These are phyloP conservation scores for Nasonia longicornis DNA, from an alignment of 1,140 invertebrate species.

Conservation along the genomic window DNA sequence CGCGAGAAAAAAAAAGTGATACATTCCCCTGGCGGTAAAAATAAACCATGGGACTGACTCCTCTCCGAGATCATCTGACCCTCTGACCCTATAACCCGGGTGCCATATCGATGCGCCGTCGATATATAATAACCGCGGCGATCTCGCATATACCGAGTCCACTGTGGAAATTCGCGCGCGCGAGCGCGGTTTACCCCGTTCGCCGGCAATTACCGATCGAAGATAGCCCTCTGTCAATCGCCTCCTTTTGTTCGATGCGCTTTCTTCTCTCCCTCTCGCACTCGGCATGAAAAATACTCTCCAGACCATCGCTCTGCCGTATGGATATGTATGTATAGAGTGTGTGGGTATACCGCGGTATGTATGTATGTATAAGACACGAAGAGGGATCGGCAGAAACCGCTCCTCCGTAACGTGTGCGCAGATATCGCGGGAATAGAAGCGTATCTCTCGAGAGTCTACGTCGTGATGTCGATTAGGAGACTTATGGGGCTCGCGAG, in stretches of 20 bases:
- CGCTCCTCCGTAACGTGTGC: not conserved
- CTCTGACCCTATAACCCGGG: slow-evolving; percentile 12
- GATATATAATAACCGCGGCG: not conserved
- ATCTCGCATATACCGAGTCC: not conserved
- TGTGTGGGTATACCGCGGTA: not conserved
- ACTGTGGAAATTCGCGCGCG: not conserved
- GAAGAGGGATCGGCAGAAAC: not conserved
- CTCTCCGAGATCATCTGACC: not conserved
- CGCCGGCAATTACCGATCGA: slow-evolving; percentile 4
- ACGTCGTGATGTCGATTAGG: slow-evolving; percentile 20
- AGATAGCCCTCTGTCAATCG: not conserved
- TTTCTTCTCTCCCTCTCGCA: not conserved
- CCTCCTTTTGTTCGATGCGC: slow-evolving; percentile 8
- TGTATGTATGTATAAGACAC: not conserved
- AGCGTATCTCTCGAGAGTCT: not conserved
- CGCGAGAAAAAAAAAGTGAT: no score
- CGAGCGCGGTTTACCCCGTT: not conserved
- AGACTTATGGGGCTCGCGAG: not conserved
- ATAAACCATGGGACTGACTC: not conserved
- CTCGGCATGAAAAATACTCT: not conserved
- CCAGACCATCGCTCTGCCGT: not conserved
- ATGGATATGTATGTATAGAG: not conserved
- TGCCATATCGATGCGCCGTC: not conserved
- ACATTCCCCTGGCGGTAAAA: not conserved
- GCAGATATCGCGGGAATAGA: not conserved